Conservation (phyloP, 1,140 invertebrate genomes). For the Aethina tumida region DNA sequence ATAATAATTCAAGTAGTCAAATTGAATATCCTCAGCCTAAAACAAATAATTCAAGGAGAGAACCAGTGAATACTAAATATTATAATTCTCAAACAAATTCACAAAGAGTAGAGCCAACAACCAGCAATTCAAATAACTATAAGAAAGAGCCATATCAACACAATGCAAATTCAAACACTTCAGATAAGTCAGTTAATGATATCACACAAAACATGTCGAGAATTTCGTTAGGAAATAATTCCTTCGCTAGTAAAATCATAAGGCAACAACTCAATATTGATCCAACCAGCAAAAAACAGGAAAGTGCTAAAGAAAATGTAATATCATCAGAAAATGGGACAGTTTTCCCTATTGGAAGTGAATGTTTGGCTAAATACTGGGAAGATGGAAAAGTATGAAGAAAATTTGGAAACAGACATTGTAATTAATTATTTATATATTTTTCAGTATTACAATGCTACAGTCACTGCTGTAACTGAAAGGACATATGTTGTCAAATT, state of each 20-base stretch:
- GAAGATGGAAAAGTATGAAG: constrained; percentile 69
- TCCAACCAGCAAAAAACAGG: constrained; percentile 29
- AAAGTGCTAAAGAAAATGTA: constrained; percentile 18
- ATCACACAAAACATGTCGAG: constrained; percentile 17
- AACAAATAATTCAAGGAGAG: no score
- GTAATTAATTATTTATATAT: constrained; percentile 6
- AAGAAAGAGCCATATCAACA: constrained; percentile 8
- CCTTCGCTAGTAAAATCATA: constrained; percentile 29
- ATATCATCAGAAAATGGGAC: constrained; percentile 35
- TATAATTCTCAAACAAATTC: no score
- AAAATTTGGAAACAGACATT: constrained; percentile 25
- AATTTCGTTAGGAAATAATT: constrained; percentile 26
- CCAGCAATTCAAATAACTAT: constrained; percentile 2
- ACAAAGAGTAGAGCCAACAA: no score
- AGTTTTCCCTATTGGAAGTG: constrained; percentile 70
- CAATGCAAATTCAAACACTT: constrained; percentile 6
- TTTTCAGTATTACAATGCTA: constrained; percentile 74
- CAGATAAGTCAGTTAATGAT: constrained; percentile 13
- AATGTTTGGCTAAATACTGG: constrained; percentile 84
- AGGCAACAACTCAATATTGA: constrained; percentile 30
- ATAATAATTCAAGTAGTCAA: no score
- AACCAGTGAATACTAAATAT: not conserved
- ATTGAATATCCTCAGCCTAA: no score
- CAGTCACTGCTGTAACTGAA: constrained; percentile 66
- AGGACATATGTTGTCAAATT: constrained; percentile 77